phyloP scores from a whole-genome alignment of 2,113 vertebrate species.

The Tylochromis polylepis region DNA sequence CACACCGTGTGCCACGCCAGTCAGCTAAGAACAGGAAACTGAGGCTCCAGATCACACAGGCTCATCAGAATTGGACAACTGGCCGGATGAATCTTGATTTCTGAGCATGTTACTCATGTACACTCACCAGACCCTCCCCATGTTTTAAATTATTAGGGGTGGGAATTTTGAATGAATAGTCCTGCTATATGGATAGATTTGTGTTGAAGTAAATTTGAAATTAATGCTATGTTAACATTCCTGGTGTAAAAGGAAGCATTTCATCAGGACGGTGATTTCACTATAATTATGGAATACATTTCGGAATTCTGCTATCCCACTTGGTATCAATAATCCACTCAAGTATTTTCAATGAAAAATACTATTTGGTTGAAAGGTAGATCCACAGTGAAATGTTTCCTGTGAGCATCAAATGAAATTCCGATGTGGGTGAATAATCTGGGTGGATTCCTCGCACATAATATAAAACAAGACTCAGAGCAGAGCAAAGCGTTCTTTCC shows the following conservation, averaged over 20 bases:
- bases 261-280: not conserved
- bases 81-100: not conserved
- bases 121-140: not conserved
- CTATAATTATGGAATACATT: not conserved
- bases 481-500: slow-evolving; percentile 55
- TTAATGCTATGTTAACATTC: not conserved
- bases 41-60: not conserved
- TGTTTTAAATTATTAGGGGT: not conserved
- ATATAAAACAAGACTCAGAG: slow-evolving; percentile 8
- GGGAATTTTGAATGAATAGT: no score
- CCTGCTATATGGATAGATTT: no score
- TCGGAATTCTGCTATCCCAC: accelerated
- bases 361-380: not conserved
- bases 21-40: not conserved
- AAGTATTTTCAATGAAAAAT: not conserved
- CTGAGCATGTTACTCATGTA: not conserved
- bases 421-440: not conserved
- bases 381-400: not conserved
- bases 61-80: not conserved
- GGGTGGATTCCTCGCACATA: not conserved
- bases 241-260: not conserved
- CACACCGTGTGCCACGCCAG: no score
- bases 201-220: not conserved
- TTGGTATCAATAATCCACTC: not conserved
- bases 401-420: not conserved